Evolutionary conservation across 2,888 invertebrate species (phyloP).

Genomic region (Pammene fasciana): DNA sequence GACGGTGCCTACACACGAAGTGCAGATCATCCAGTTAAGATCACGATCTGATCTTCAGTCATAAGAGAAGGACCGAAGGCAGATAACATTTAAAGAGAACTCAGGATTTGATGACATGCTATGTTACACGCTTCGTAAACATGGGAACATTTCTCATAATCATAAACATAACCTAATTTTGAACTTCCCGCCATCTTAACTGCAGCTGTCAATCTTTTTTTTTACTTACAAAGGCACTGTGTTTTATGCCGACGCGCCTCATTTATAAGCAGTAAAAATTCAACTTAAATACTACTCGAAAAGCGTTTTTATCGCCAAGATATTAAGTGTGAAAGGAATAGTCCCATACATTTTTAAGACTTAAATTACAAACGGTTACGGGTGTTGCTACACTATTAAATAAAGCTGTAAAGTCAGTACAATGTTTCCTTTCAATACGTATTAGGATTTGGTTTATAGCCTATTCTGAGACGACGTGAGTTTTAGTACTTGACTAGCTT

Average conservation of each 20-base stretch:
- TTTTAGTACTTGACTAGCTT: conserved; percentile 19
- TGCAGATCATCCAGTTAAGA: too few species aligned
- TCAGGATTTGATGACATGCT: too few species aligned
- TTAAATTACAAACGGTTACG: conserved; percentile 35
- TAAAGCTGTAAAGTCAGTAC: conserved; percentile 28
- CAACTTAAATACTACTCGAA: conserved; percentile 24
- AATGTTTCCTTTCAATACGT: conserved; percentile 38
- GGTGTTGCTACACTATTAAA: conserved; percentile 34
- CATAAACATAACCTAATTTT: conserved; percentile 34
- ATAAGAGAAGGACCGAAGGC: too few species aligned
- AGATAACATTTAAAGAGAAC: too few species aligned
- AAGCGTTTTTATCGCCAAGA: not conserved
- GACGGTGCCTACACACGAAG: too few species aligned
- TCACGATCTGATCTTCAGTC: too few species aligned
- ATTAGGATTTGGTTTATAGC: conserved; percentile 23
- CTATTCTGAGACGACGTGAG: conserved; percentile 8
- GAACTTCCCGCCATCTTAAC: conserved; percentile 32
- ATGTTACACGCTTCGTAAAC: not conserved
- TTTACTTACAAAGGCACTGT: conserved; percentile 38
- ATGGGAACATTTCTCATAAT: conserved; percentile 12
- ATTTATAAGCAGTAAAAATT: conserved; percentile 48
- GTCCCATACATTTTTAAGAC: conserved; percentile 29
- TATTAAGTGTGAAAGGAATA: conserved; percentile 6
- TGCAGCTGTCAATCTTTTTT: conserved; percentile 43
- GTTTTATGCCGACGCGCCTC: conserved; percentile 46